phyloP scores from a whole-genome alignment of 2,797 vertebrate species.

The Cryptoprocta ferox region DNA sequence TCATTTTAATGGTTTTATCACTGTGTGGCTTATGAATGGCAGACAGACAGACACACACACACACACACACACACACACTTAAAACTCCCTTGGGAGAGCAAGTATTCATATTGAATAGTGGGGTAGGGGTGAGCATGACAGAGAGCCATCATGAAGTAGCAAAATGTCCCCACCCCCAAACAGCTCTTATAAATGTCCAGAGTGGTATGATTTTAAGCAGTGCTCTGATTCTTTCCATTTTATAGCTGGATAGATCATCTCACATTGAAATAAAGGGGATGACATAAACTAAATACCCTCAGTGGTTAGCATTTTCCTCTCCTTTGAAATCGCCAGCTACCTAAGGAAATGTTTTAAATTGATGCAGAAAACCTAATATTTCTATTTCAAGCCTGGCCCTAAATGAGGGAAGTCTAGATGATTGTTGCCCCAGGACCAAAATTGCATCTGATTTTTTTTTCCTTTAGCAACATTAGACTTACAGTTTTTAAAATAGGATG shows the following conservation, averaged over 20 bases:
- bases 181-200: not conserved
- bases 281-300: not conserved
- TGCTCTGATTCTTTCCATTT: not conserved
- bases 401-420: not conserved
- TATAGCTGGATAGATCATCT: not conserved
- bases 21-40: not conserved
- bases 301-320: not conserved
- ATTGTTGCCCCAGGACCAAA: not conserved
- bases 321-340: not conserved
- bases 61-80: too few relatives aligned
- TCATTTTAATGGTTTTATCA: not conserved
- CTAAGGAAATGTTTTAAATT: conserved; percentile 23
- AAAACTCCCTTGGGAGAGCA: not conserved
- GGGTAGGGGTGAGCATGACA: not conserved
- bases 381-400: not conserved
- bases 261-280: not conserved
- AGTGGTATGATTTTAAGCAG: not conserved
- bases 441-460: not conserved
- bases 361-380: not conserved
- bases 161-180: accelerated
- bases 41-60: not conserved
- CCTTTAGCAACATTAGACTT: not conserved
- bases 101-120: not conserved
- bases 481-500: too few relatives aligned
- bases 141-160: not conserved